Evolutionary conservation across 2,888 invertebrate genomes (phyloP).

Genomic region (Halictus ligatus): DNA sequence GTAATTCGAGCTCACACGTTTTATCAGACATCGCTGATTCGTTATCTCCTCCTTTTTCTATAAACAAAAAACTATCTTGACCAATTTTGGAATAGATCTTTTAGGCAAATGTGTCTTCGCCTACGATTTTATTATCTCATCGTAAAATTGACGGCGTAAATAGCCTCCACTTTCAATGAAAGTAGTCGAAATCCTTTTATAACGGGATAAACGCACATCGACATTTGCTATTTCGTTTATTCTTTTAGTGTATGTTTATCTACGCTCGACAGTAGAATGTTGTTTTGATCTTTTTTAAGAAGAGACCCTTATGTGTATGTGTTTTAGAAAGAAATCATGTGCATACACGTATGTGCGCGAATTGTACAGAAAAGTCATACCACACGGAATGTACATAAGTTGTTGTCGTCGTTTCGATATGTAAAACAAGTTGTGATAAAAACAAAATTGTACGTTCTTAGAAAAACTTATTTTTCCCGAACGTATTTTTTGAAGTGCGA

Average conservation of each 20-base stretch:
- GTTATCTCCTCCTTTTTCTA: slow-evolving; percentile 26
- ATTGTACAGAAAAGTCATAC: neutral
- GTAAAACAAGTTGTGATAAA: neutral
- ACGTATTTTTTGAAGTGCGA: neutral
- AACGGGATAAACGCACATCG: neutral
- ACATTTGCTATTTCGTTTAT: neutral
- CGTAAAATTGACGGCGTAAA: neutral
- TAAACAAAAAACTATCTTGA: slow-evolving; percentile 1
- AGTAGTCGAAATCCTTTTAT: slow-evolving; percentile 19
- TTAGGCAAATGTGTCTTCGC: neutral
- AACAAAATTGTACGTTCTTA: neutral
- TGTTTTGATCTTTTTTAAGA: neutral
- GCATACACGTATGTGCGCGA: neutral
- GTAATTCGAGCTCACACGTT: slow-evolving; percentile 43
- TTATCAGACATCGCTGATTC: slow-evolving; percentile 48
- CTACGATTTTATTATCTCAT: slow-evolving; percentile 14
- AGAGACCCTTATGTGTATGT: neutral
- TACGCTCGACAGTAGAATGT: neutral
- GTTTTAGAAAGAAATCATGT: neutral
- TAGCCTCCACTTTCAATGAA: slow-evolving; percentile 22
- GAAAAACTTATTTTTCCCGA: neutral
- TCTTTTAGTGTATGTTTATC: neutral
- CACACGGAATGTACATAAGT: neutral
- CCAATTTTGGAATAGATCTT: neutral
- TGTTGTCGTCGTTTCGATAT: neutral